Conservation (phyloP, 1,140 invertebrate genomes). For the Subanguina moxae region DNA sequence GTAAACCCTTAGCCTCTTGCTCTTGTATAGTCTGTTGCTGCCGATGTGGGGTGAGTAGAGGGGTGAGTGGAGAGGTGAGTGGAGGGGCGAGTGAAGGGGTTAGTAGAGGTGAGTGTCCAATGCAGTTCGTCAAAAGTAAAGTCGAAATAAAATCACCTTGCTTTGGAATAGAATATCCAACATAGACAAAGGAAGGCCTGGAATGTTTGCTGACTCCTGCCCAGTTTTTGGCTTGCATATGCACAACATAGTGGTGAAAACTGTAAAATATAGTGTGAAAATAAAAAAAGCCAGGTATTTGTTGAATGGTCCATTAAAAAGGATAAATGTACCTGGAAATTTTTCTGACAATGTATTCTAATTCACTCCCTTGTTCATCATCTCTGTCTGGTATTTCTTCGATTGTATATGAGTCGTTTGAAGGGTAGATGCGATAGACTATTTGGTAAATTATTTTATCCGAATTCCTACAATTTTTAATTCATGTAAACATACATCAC, state of each 20-base stretch:
- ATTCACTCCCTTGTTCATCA: constrained; percentile 61
- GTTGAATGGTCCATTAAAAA: not conserved
- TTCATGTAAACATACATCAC: not conserved
- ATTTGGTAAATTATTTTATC: constrained; percentile 80
- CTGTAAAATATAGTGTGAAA: constrained; percentile 28
- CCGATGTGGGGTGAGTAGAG: no score
- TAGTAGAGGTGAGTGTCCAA: no score
- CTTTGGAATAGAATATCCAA: constrained; percentile 56
- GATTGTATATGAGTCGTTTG: constrained; percentile 69
- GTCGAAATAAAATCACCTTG: constrained; percentile 10
- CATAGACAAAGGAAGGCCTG: constrained; percentile 62
- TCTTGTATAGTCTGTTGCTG: no score
- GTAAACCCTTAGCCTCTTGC: no score
- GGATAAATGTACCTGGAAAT: constrained; percentile 43
- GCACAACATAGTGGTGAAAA: constrained; percentile 85
- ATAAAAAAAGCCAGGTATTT: no score
- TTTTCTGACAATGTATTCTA: constrained; percentile 35
- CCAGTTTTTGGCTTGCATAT: constrained; percentile 90
- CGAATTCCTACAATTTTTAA: constrained; percentile 74
- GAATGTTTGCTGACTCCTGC: constrained; percentile 90
- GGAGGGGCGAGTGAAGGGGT: no score
- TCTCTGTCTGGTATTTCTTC: constrained; percentile 76
- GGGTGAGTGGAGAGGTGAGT: no score
- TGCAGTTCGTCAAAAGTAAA: no score
- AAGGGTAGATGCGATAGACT: constrained; percentile 80